phyloP scores from a whole-genome alignment of 64 coral and sea anemone species.

The Hydrozoanthus tunicans region DNA sequence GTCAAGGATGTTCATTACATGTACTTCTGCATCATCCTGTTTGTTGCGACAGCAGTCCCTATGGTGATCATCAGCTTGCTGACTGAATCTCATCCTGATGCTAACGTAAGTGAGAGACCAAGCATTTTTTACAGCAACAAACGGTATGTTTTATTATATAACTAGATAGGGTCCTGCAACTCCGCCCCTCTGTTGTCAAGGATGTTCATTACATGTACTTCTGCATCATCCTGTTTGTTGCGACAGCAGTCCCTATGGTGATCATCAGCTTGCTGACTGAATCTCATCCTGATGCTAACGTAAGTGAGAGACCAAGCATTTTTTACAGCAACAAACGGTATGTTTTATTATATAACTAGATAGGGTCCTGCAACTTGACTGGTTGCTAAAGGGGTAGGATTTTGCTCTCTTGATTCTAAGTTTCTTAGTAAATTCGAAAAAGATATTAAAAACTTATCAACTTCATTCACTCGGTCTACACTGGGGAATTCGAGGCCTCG shows the following conservation, averaged over 20 bases:
- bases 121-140: too few species aligned
- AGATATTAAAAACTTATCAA: too few species aligned
- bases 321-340: too few species aligned
- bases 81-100: constrained; percentile 48
- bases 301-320: constrained; percentile 21
- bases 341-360: too few species aligned
- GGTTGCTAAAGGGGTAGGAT: too few species aligned
- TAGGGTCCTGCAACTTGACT: too few species aligned
- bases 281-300: constrained; percentile 52
- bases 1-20: constrained; percentile 85
- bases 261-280: constrained; percentile 71
- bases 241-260: constrained; percentile 72
- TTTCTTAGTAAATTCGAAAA: too few species aligned
- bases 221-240: constrained; percentile 77
- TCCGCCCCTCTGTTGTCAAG: constrained; percentile 16
- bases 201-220: constrained; percentile 97
- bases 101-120: constrained; percentile 60
- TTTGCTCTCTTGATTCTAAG: too few species aligned
- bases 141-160: too few species aligned
- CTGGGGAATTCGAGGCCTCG: too few species aligned
- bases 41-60: constrained; percentile 66
- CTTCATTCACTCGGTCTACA: too few species aligned
- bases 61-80: constrained; percentile 76
- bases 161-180: too few species aligned
- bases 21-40: constrained; percentile 91